These are phyloP conservation scores for Elgaria multicarinata DNA, from an alignment of 2,113 vertebrate genomes.

Conservation along the genomic window DNA sequence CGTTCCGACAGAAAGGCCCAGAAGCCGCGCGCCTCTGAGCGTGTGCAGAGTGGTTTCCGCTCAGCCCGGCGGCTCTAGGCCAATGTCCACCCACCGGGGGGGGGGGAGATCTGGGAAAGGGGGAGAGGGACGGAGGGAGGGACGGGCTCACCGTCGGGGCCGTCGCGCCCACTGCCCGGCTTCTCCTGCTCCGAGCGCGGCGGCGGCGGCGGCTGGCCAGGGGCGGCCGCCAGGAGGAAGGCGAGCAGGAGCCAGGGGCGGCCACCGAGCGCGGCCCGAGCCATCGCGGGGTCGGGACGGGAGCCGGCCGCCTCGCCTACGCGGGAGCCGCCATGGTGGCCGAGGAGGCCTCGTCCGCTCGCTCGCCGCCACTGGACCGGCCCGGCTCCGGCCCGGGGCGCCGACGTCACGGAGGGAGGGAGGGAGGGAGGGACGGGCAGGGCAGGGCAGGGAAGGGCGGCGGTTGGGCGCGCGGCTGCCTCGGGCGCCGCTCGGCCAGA, in stretches of 20 bases:
- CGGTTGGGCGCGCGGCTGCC: not conserved
- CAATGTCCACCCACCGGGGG: too few species aligned
- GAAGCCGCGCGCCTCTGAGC: not conserved
- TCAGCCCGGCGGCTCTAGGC: not conserved
- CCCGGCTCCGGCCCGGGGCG: slow-evolving; percentile 36
- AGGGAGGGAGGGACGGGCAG: too few species aligned
- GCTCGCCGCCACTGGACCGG: not conserved
- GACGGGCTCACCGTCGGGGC: not conserved
- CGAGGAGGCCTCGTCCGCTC: too few species aligned
- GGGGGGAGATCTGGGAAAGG: too few species aligned
- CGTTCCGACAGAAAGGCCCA: too few species aligned
- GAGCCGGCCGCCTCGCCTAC: slow-evolving; percentile 20
- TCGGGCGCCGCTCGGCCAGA: not conserved
- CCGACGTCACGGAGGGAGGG: not conserved
- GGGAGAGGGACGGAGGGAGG: too few species aligned
- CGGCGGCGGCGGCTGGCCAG: not conserved
- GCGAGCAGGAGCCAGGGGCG: not conserved
- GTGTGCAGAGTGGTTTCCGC: not conserved
- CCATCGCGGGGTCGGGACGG: not conserved
- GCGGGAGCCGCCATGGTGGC: slow-evolving; percentile 45
- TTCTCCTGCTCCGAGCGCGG: not conserved
- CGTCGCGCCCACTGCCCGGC: not conserved
- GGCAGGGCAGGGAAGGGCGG: not conserved
- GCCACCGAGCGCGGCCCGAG: too few species aligned
- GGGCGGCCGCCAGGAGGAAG: not conserved